phyloP scores from a whole-genome alignment of 2,888 invertebrate genomes.

The Coenonympha arcania region DNA sequence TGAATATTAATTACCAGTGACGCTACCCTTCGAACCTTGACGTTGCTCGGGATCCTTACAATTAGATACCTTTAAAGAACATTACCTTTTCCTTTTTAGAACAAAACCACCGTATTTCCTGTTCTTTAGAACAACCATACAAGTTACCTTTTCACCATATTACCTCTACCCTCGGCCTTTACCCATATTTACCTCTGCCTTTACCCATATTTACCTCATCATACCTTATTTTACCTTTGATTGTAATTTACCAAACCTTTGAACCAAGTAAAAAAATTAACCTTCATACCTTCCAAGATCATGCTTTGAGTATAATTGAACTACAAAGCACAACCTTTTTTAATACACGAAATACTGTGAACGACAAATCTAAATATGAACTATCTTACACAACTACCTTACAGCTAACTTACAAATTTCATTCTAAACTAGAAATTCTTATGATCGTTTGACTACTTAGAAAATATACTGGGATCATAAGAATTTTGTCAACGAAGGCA shows the following conservation, averaged over 20 bases:
- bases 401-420: constrained; percentile 63
- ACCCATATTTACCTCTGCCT: no score
- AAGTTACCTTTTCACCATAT: no score
- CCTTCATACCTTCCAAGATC: background rate
- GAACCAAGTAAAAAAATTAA: background rate
- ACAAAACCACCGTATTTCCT: no score
- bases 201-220: no score
- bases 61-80: no score
- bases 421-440: constrained; percentile 45
- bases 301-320: background rate
- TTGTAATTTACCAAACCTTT: background rate
- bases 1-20: no score
- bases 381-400: constrained; percentile 19
- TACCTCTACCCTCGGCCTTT: no score
- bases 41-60: no score
- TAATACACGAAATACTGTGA: constrained; percentile 27
- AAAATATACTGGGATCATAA: constrained; percentile 28
- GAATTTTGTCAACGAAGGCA: constrained; percentile 23
- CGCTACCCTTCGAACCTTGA: no score
- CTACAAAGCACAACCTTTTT: background rate
- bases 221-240: background rate
- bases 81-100: no score
- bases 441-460: constrained; percentile 29
- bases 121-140: no score
- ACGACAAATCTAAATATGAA: constrained; percentile 19